Evolutionary conservation across 2,888 invertebrate genomes (phyloP), one percentile per base, ranked within the genome.

Genomic region (Poecilobothrus nobilitatus): DNA sequence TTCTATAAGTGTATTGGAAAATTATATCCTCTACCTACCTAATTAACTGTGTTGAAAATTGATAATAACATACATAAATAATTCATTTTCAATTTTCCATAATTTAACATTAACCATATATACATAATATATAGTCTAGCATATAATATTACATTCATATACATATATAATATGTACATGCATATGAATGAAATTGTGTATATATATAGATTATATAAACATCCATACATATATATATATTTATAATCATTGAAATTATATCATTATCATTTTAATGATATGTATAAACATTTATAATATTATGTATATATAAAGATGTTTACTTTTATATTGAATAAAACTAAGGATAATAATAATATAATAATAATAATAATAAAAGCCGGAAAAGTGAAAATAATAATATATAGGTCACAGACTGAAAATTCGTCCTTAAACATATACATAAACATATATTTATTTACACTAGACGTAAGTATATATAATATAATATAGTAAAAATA

Each of bases 71-170:
- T 53, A n/a, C 18, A 53, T 53, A 53, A 53, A 53, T 53, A 53
- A 53, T 53, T 53, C 53, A 53, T 53, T 53, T 53, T 53, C 53
- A 53, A 53, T 53, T 53, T 53, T 53, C 53, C 53, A 53, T 53
- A 53, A 53, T 53, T 53, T 53, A 53, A 53, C 53, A 53, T 53
- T 53, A 37, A 37, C 8, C 27, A 27, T 2, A 27, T 27, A n/a
- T n/a, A n/a, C n/a, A n/a, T n/a, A n/a, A n/a, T 27, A 27, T 27
- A 27, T 27, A 27, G 27, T 27, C 27, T 27, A 27, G 27, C 27
- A 27, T 27, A 27, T 27, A 41, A 41, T 41, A 41, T 41, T 41
- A 15, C 41, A 12, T 41, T 37, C 37, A 37, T 37, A 10, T 37
- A 37, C 10, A 10, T 37, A 37, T 10, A 37, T 37, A 37, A 41